These are phyloP conservation scores for Amphilophus citrinellus DNA, from an alignment of 2,113 vertebrate species.

Conservation along the genomic window DNA sequence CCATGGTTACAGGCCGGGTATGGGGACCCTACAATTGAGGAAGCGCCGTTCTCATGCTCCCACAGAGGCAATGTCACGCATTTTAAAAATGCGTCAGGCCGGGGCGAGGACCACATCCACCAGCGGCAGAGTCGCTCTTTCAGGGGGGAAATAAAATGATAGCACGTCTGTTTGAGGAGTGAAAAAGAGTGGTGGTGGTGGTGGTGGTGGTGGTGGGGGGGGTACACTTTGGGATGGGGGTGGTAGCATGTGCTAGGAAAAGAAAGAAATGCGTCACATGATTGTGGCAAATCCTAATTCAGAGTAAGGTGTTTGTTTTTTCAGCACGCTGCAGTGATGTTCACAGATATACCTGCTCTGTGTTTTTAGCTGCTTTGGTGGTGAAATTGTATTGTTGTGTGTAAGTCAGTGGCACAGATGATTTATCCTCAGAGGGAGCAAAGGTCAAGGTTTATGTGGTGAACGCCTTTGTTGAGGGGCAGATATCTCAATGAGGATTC, in stretches of 20 bases:
- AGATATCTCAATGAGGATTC: constrained; percentile 79
- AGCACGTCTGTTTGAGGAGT: constrained; percentile 85
- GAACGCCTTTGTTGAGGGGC: constrained; percentile 82
- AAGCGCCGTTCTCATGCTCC: constrained; percentile 95
- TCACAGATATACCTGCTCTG: not conserved
- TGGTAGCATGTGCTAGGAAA: constrained; percentile 61
- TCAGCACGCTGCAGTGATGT: not conserved
- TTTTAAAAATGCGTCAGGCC: constrained; percentile 87
- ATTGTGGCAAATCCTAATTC: constrained; percentile 84
- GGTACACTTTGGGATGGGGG: constrained; percentile 54
- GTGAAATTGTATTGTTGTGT: constrained; percentile 40
- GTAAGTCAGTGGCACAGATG: constrained; percentile 62
- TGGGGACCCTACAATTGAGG: constrained; percentile 96
- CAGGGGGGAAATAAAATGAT: constrained; percentile 89
- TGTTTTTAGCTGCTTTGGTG: constrained; percentile 34
- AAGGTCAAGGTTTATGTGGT: constrained; percentile 86
- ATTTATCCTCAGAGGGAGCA: constrained; percentile 83
- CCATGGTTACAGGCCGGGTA: constrained; percentile 99
- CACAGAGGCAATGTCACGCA: constrained; percentile 92
- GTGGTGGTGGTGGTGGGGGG: not conserved
- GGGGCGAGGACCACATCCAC: constrained; percentile 88
- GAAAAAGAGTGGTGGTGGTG: constrained; percentile 26
- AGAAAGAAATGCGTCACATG: constrained; percentile 89
- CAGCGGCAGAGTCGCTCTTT: constrained; percentile 84
- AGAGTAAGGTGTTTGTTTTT: constrained; percentile 67